Percentiles rank a stretch among this genome's conserved stretches.
phyloP scores from a whole-genome alignment of 1,140 invertebrate species.

The Gryllus bimaculatus region DNA sequence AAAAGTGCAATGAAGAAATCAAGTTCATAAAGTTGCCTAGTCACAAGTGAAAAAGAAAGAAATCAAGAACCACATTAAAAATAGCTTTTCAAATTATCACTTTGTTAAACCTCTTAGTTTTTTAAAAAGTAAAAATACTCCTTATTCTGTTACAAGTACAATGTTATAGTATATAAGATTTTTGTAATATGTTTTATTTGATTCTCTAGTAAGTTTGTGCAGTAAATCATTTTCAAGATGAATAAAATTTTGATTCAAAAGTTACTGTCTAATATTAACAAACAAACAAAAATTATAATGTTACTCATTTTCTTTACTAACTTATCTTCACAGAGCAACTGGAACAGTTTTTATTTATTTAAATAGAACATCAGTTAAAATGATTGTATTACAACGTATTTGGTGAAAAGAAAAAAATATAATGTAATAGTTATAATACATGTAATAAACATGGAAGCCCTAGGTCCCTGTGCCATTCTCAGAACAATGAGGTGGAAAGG shows the following conservation, averaged over 20 bases:
- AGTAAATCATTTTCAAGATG: neutral
- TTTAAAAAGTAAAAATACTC: neutral
- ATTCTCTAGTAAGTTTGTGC: neutral
- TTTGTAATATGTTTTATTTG: neutral
- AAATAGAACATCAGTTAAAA: too few relatives aligned
- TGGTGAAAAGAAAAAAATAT: too few relatives aligned
- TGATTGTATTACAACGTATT: too few relatives aligned
- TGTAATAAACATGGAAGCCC: too few relatives aligned
- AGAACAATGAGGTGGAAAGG: too few relatives aligned
- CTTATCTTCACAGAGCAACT: too few relatives aligned
- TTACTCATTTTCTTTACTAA: too few relatives aligned
- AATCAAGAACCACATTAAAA: neutral
- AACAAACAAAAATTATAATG: too few relatives aligned
- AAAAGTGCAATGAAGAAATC: conserved; percentile 5
- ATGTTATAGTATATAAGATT: neutral
- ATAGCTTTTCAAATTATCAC: neutral
- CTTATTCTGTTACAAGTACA: neutral
- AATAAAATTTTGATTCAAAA: neutral
- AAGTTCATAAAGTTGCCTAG: neutral
- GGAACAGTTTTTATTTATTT: too few relatives aligned
- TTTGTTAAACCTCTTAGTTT: neutral
- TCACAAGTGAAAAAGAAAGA: neutral
- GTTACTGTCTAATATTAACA: too few relatives aligned
- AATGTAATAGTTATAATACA: too few relatives aligned
- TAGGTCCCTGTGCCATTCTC: too few relatives aligned